A percentile compares a stretch with the other conserved stretches of the same genome.
Evolutionary conservation across 2,797 vertebrate species (phyloP).

Genomic region (Phaenicophaeus curvirostris): DNA sequence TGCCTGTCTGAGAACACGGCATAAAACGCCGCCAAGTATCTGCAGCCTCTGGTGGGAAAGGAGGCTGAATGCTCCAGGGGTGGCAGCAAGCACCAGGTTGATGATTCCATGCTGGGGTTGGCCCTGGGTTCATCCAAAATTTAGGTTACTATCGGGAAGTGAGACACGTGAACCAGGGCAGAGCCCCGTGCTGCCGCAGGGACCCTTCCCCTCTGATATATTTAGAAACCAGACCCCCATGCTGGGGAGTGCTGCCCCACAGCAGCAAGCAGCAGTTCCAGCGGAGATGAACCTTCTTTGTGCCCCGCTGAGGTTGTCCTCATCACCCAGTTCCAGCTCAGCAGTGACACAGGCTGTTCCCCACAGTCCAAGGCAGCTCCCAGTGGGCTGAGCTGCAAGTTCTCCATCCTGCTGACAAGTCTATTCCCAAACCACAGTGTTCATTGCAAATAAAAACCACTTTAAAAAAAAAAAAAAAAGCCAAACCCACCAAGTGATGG

Average conservation of each 20-base stretch:
- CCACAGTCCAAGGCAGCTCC: background rate
- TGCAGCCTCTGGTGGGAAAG: rapidly evolving
- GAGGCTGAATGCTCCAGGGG: background rate
- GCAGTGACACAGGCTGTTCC: background rate
- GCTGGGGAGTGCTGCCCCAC: background rate
- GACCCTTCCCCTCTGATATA: background rate
- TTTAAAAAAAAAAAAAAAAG: too few species aligned
- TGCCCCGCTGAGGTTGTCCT: background rate
- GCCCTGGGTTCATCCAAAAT: background rate
- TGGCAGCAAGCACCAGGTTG: background rate
- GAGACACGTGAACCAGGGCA: background rate
- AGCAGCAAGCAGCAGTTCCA: background rate
- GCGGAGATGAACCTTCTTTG: background rate
- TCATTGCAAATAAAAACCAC: background rate
- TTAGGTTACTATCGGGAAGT: background rate
- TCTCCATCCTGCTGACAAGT: background rate
- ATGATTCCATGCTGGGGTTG: background rate
- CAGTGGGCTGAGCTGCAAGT: background rate
- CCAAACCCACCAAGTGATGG: background rate
- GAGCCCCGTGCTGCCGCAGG: rapidly evolving
- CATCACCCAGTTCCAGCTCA: background rate
- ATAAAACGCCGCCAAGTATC: rapidly evolving
- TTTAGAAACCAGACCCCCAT: rapidly evolving
- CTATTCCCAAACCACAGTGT: background rate
- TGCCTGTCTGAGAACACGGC: background rate